Percentiles rank a stretch among this genome's conserved stretches.
Conservation (phyloP, 2,113 vertebrate species). For the Pachycephala philippinensis region DNA sequence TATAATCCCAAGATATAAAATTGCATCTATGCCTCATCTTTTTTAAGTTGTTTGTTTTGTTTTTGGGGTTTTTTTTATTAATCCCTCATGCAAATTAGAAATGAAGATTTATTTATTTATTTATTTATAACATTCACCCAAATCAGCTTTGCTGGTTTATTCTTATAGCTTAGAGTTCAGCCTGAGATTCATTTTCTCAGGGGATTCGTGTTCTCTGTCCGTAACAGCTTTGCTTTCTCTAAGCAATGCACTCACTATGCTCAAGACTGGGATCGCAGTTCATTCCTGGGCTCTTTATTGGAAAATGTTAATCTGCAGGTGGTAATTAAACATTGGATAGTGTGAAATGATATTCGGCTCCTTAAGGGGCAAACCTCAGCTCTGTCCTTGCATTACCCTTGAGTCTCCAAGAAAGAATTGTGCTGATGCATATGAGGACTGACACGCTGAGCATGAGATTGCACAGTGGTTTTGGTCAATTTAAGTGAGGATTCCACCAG, state of each 20-base stretch:
- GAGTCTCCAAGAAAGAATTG: neutral
- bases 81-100: slow-evolving; percentile 65
- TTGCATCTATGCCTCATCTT: slow-evolving; percentile 55
- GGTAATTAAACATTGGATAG: slow-evolving; percentile 4
- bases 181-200: neutral
- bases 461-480: slow-evolving; percentile 10
- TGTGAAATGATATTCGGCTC: neutral
- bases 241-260: neutral
- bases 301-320: neutral
- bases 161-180: slow-evolving; percentile 30
- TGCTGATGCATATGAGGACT: neutral
- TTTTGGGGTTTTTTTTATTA: slow-evolving; percentile 36
- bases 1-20: slow-evolving; percentile 67
- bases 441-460: slow-evolving; percentile 7
- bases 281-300: neutral
- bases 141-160: slow-evolving; percentile 66
- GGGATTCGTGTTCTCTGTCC: neutral
- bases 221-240: neutral
- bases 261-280: neutral
- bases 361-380: neutral
- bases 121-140: slow-evolving; percentile 18
- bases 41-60: neutral
- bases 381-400: slow-evolving; percentile 6
- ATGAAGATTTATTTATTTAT: slow-evolving; percentile 20
- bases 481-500: neutral